A percentile compares a stretch with the other conserved stretches of the same genome.
These are phyloP conservation scores for Pterostichus madidus DNA, from an alignment of 2,888 invertebrate genomes.

Conservation along the genomic window DNA sequence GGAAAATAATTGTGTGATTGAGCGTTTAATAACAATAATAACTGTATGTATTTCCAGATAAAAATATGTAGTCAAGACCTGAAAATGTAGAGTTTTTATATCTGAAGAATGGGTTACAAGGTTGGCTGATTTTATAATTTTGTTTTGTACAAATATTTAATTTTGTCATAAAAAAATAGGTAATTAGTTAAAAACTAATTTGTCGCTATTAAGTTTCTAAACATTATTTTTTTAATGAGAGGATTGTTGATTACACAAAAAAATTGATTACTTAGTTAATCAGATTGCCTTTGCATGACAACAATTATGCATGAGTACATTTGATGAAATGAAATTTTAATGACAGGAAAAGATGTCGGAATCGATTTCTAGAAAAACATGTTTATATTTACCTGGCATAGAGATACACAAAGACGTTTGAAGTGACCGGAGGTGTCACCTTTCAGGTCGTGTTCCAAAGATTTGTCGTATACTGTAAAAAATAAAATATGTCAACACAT, in stretches of 20 bases:
- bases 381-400: slow-evolving; percentile 81
- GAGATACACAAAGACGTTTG: slow-evolving; percentile 92
- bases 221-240: not conserved
- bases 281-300: not conserved
- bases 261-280: slow-evolving; percentile 1
- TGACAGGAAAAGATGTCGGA: not conserved
- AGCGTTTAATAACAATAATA: no score
- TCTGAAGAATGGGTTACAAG: no score
- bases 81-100: no score
- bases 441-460: slow-evolving; percentile 91
- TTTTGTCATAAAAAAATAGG: no score
- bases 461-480: slow-evolving; percentile 87
- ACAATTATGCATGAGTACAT: slow-evolving; percentile 24
- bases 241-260: slow-evolving; percentile 10
- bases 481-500: slow-evolving; percentile 26
- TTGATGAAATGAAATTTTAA: slow-evolving; percentile 6
- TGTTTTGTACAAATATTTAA: no score
- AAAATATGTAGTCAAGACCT: no score
- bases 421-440: slow-evolving; percentile 98
- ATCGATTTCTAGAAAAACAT: not conserved
- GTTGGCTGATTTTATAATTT: no score
- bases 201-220: not conserved
- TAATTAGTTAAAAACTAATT: slow-evolving; percentile 28
- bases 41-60: no score
- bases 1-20: no score